phyloP scores from a whole-genome alignment of 1,140 invertebrate species.

The Drosophila simulans region DNA sequence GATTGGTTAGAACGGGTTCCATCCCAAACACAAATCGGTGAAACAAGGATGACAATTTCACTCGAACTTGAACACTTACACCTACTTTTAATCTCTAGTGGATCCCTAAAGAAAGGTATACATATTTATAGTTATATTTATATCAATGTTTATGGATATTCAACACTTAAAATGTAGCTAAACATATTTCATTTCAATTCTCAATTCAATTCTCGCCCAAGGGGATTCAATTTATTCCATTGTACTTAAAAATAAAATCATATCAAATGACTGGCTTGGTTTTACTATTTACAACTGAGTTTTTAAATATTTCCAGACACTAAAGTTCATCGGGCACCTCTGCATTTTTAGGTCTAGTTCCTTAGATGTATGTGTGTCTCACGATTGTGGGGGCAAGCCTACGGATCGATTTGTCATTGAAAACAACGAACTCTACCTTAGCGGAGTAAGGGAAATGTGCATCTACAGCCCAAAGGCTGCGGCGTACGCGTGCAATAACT shows the following conservation, averaged over 20 bases:
- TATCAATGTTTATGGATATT: constrained; percentile 65
- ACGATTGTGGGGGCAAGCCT: constrained; percentile 11
- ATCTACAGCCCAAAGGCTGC: constrained; percentile 67
- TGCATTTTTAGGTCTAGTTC: constrained; percentile 8
- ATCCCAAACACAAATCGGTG: constrained; percentile 29
- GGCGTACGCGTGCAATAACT: constrained; percentile 67
- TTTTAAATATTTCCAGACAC: constrained; percentile 26
- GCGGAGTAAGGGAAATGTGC: constrained; percentile 4
- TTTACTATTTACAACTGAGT: constrained; percentile 60
- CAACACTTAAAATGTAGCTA: constrained; percentile 74
- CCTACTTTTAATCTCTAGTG: constrained; percentile 59
- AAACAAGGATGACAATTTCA: constrained; percentile 39
- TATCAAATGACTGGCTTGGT: constrained; percentile 72
- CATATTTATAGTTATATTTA: constrained; percentile 39
- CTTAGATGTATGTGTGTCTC: constrained; percentile 13
- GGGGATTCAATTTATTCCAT: constrained; percentile 42
- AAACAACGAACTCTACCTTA: constrained; percentile 23
- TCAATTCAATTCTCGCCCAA: constrained; percentile 9
- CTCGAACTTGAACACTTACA: constrained; percentile 46
- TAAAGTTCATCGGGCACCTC: constrained; percentile 34
- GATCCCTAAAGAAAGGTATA: constrained; percentile 33
- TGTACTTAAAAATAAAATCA: constrained; percentile 60
- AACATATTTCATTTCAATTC: constrained; percentile 46
- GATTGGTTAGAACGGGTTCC: constrained; percentile 30
- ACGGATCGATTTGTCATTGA: constrained; percentile 19